These are phyloP conservation scores for Addax nasomaculatus DNA, from an alignment of 2,113 vertebrate genomes.

Conservation along the genomic window DNA sequence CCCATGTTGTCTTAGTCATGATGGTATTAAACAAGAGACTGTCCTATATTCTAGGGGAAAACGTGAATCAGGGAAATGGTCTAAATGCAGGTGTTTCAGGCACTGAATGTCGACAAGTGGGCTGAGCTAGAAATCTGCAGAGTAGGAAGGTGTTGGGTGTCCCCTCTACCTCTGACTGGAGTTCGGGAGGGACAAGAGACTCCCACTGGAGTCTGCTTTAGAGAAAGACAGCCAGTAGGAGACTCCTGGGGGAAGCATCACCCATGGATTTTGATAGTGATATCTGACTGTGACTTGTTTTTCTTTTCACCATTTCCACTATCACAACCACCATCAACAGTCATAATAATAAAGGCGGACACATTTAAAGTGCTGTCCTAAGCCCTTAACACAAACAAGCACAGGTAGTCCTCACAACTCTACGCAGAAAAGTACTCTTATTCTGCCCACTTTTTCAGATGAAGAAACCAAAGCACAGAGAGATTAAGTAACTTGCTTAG, in stretches of 20 bases:
- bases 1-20: background rate
- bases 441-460: background rate
- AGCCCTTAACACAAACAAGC: background rate
- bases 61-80: background rate
- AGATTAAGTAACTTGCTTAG: background rate
- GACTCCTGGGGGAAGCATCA: background rate
- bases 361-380: background rate
- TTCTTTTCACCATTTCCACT: background rate
- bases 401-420: background rate
- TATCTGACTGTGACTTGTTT: background rate
- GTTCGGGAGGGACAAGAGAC: background rate
- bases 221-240: background rate
- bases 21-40: background rate
- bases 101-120: no score
- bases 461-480: background rate
- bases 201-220: background rate
- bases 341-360: background rate
- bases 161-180: background rate
- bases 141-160: background rate
- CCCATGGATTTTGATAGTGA: background rate
- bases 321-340: no score
- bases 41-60: background rate
- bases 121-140: background rate
- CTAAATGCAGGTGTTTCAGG: background rate
- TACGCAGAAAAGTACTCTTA: background rate